Evolutionary conservation across 2,113 vertebrate genomes (phyloP), one percentile per base, ranked within the genome.

Genomic region (Corynorhinus townsendii): DNA sequence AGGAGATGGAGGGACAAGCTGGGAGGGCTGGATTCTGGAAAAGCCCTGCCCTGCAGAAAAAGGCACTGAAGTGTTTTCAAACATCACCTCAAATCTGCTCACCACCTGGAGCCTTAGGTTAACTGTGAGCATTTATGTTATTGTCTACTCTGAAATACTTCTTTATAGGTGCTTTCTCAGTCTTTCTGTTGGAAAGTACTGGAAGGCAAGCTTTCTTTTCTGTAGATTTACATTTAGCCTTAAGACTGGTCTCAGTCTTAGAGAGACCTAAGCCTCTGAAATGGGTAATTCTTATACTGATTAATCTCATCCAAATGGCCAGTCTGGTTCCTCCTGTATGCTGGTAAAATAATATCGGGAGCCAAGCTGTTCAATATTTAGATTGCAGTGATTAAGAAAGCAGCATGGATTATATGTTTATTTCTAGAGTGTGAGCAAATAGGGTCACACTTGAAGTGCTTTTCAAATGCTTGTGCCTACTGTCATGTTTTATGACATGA

Each of bases 341-440:
- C 43, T 96, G 59, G 73, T 94, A 79, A 95, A 95, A 89, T 95
- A 93, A 45, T 93, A 89, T 83, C 0, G 1, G 86, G 95, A 92
- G 62, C 20, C 54, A 80, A 90, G 86, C 82, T 91, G 86, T 92
- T 96, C 79, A 95, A 10, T 95, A 83, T 95, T 96, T 96, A 94
- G 82, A 86, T 92, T 95, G 56, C 45, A 83, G 73, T 92, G 73
- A 90, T 95, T 92, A 95, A 89, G 90, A 96, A 94, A 85, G 84
- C 72, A 91, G 56, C 69, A 77, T 93, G 82, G 76, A 86, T 87
- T 97, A 84, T 89, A 77, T 93, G 71, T 75, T 96, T 95, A 87
- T 81, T 96, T 95, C 82, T 96, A 82, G 86, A 89, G 43, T 92
- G 11, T 93, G 54, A 95, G 45, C 82, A 89, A 76, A 92, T 94